Evolutionary conservation across 2,797 vertebrate genomes (phyloP), one percentile per base, ranked within the genome.

Genomic region (Anomalospiza imberbis): DNA sequence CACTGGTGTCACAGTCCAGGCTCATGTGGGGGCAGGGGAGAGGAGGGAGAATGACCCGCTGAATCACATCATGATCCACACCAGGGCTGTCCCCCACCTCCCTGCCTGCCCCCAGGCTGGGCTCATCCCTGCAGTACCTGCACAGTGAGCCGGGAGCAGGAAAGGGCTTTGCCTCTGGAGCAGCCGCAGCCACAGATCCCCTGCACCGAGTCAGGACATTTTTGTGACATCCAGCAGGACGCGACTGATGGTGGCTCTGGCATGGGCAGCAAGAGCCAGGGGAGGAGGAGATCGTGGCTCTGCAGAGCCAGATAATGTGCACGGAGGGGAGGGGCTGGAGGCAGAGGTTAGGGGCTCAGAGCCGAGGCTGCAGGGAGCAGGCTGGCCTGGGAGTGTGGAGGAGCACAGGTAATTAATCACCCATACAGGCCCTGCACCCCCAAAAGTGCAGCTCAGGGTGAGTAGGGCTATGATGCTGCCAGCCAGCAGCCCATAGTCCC

Each of bases 241-340:
- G 42, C 26, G 86, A 83, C 55, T 31, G 89, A 26, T 15, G 16
- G 80, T 0, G 10, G 68, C 86, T 93, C 71, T 7, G 3, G 87
- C 47, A 60, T 62, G 91, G 94, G 85, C 95, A 94, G 94, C 13
- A 11, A 81, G 90, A 90, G 76, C 79, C 1, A 31, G 70, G 53
- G 80, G 79, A 94, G 91, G 90, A 79, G 58, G 76, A 76, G 17
- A 77, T 62, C 8, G 15, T 21, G 18, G 85, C 65, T 91, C 80
- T 57, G 42, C 82, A 47, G 71, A 72, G 36, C n/a, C 58, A 13
- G 60, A 53, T 36, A 86, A 67, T 1, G 5, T 62, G 67, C 32
- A 2, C 17, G 2, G 58, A 77, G 16, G n/a, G 60, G 68, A 72
- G 80, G n/a, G 61, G 72, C 57, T 7, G 1, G 67, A 76, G 73